Percentiles rank a stretch among this genome's conserved stretches.
Conservation (phyloP, 2,888 invertebrate species). For the Ectemnius cavifrons region DNA sequence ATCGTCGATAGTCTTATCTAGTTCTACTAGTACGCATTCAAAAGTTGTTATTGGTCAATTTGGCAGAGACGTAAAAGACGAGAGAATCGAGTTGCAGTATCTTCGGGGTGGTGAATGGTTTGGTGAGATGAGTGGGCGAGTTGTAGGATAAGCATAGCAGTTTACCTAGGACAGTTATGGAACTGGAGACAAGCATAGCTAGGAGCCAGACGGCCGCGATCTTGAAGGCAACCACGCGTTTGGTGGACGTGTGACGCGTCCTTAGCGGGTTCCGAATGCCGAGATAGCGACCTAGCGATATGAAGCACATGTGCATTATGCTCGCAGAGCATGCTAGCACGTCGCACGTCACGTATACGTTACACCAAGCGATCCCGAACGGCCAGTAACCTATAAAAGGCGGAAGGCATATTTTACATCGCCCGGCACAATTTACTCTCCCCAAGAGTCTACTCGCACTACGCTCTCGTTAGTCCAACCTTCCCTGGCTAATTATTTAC, state of each 20-base stretch:
- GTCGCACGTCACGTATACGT: constrained; percentile 96
- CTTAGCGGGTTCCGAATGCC: constrained; percentile 94
- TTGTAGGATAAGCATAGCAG: not conserved
- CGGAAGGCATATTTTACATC: not conserved
- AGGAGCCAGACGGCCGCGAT: constrained; percentile 95
- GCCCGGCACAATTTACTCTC: too few species aligned
- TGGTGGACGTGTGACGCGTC: constrained; percentile 90
- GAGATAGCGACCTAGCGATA: constrained; percentile 92
- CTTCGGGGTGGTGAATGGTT: too few species aligned
- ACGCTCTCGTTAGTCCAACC: too few species aligned
- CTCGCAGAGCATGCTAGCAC: constrained; percentile 96
- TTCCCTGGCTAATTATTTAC: too few species aligned
- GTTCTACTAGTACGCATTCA: too few species aligned
- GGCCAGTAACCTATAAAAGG: constrained; percentile 91
- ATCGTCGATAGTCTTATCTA: not conserved
- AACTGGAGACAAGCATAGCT: constrained; percentile 92
- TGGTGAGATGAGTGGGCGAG: too few species aligned
- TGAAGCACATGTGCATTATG: constrained; percentile 97
- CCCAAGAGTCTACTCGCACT: too few species aligned
- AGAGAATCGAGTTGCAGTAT: too few species aligned
- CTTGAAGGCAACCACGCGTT: constrained; percentile 90
- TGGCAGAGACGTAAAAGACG: too few species aligned
- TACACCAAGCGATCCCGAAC: constrained; percentile 94
- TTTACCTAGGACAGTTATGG: constrained; percentile 90
- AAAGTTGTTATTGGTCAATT: too few species aligned